Percentiles rank a stretch among this genome's conserved stretches.
These are phyloP conservation scores for Euleptes europaea DNA, from an alignment of 2,113 vertebrate genomes.

Conservation along the genomic window DNA sequence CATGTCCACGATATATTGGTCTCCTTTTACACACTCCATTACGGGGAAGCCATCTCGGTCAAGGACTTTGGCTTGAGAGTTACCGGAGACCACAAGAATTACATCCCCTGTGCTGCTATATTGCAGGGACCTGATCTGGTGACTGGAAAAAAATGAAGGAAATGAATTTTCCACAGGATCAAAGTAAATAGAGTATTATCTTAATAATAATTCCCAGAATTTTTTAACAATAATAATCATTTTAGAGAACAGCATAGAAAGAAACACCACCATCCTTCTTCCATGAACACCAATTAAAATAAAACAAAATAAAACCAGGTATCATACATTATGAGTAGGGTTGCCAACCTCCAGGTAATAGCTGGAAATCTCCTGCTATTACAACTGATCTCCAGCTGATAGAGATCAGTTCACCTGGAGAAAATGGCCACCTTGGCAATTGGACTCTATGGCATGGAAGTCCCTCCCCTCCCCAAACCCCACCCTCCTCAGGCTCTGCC, in stretches of 20 bases:
- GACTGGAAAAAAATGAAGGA: constrained; percentile 70
- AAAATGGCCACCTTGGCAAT: no score
- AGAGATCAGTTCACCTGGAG: no score
- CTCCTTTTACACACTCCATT: constrained; percentile 95
- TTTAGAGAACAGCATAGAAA: background rate
- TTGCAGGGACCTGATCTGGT: constrained; percentile 93
- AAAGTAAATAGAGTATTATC: background rate
- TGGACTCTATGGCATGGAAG: no score
- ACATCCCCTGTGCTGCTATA: constrained; percentile 95
- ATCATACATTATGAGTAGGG: background rate
- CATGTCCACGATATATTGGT: constrained; percentile 99
- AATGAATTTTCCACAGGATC: background rate
- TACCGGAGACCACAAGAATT: constrained; percentile 93
- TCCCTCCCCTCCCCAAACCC: no score
- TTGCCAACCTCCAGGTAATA: no score
- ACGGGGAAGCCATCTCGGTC: constrained; percentile 98
- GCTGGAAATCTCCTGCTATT: no score
- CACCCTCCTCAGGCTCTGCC: no score
- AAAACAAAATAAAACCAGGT: background rate
- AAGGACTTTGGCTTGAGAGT: constrained; percentile 95
- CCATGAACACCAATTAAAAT: background rate
- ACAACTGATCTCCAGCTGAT: no score
- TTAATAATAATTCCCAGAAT: background rate
- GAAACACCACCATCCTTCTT: background rate
- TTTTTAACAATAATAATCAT: background rate